These are phyloP conservation scores for Brachypalpus laphriformis DNA, from an alignment of 2,888 invertebrate genomes.

Conservation along the genomic window DNA sequence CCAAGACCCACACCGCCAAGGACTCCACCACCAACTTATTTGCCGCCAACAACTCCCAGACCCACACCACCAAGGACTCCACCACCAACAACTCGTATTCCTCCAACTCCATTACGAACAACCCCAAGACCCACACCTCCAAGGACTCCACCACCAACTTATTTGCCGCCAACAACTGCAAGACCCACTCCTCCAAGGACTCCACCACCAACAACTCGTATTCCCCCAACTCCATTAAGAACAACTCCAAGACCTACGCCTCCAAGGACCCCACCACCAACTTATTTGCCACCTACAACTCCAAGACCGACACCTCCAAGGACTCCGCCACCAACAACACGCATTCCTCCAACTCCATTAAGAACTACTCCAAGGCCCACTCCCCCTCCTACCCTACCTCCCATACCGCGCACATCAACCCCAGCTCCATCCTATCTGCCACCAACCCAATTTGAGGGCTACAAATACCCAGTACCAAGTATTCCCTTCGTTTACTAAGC, in stretches of 20 bases:
- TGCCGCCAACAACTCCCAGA: not conserved
- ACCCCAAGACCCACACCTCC: slow-evolving; percentile 39
- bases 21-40: slow-evolving; percentile 4
- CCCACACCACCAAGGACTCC: not conserved
- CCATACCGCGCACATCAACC: slow-evolving; percentile 43
- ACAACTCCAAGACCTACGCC: slow-evolving; percentile 28
- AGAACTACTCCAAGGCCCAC: slow-evolving; percentile 41
- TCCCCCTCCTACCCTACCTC: slow-evolving; percentile 11
- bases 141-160: slow-evolving; percentile 9
- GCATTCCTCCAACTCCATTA: too few relatives aligned
- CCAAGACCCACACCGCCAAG: not conserved
- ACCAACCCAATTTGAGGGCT: slow-evolving; percentile 75
- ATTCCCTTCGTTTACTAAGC: slow-evolving; percentile 79
- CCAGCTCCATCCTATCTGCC: slow-evolving; percentile 60
- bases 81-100: not conserved
- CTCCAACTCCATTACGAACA: slow-evolving; percentile 1
- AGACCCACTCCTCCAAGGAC: not conserved
- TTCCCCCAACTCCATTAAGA: not conserved
- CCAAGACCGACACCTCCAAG: not conserved
- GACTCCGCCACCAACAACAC: not conserved
- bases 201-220: slow-evolving; percentile 17
- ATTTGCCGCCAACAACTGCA: not conserved
- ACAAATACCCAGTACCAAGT: slow-evolving; percentile 79
- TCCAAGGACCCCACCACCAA: not conserved
- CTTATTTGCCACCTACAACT: not conserved